Conservation (phyloP, 2,797 vertebrate species). For the Streptopelia turtur region DNA sequence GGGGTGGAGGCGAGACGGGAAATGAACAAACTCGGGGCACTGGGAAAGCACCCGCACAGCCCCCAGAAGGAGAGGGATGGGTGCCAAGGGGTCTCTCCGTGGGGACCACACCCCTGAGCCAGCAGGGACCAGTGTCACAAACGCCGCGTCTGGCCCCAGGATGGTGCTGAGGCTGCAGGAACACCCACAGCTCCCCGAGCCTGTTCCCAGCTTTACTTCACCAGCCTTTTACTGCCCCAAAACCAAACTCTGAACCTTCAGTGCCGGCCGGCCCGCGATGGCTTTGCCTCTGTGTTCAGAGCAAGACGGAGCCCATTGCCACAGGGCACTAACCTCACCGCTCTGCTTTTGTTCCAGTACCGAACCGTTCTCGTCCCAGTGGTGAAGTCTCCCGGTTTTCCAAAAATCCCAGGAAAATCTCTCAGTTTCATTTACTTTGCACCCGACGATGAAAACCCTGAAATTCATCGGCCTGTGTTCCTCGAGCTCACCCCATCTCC, state of each 20-base stretch:
- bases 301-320: background rate
- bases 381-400: constrained; percentile 72
- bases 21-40: fast-evolving
- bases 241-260: background rate
- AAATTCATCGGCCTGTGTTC: constrained; percentile 79
- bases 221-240: background rate
- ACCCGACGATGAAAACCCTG: constrained; percentile 80
- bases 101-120: background rate
- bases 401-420: constrained; percentile 33
- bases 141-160: fast-evolving
- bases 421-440: constrained; percentile 85
- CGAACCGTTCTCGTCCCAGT: constrained; percentile 86
- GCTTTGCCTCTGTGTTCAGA: background rate
- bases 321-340: background rate
- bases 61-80: background rate
- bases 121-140: background rate
- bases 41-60: background rate
- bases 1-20: background rate
- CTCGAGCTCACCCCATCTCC: constrained; percentile 87
- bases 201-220: background rate
- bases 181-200: background rate
- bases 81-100: background rate
- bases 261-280: background rate
- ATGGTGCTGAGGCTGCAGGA: background rate
- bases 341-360: constrained; percentile 77